Percentiles rank a stretch among this genome's conserved stretches.
Conservation (phyloP, 2,113 vertebrate genomes). For the Elachura formosa region DNA sequence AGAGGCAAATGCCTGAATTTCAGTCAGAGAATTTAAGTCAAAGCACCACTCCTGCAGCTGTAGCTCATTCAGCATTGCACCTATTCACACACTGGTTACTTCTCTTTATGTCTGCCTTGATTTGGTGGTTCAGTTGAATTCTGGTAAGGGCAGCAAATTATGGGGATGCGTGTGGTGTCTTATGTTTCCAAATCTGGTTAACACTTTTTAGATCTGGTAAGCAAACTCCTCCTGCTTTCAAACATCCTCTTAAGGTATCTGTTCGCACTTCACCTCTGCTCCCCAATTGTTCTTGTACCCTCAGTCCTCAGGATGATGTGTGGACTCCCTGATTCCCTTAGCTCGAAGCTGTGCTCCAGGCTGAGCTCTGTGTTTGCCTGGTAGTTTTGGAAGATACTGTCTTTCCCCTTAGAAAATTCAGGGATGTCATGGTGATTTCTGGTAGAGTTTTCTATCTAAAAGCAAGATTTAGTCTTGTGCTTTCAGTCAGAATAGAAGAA, state of each 20-base stretch:
- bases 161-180: not conserved
- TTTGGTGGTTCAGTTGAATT: not conserved
- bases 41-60: not conserved
- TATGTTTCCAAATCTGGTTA: not conserved
- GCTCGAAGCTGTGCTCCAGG: not conserved
- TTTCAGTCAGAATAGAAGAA: not conserved
- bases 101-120: not conserved
- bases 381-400: not conserved
- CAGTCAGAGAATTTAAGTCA: not conserved
- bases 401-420: not conserved
- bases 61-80: not conserved
- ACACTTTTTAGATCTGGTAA: not conserved
- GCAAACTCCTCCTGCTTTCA: not conserved
- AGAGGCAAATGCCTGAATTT: not conserved
- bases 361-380: fast-evolving
- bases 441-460: not conserved
- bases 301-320: not conserved
- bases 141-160: not conserved
- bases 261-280: not conserved
- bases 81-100: not conserved
- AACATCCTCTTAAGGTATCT: not conserved
- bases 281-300: not conserved
- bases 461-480: not conserved
- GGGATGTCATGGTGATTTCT: not conserved
- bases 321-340: not conserved